These are phyloP conservation scores for Coecobrya sp. DNA, from an alignment of 2,888 invertebrate genomes.

Conservation along the genomic window DNA sequence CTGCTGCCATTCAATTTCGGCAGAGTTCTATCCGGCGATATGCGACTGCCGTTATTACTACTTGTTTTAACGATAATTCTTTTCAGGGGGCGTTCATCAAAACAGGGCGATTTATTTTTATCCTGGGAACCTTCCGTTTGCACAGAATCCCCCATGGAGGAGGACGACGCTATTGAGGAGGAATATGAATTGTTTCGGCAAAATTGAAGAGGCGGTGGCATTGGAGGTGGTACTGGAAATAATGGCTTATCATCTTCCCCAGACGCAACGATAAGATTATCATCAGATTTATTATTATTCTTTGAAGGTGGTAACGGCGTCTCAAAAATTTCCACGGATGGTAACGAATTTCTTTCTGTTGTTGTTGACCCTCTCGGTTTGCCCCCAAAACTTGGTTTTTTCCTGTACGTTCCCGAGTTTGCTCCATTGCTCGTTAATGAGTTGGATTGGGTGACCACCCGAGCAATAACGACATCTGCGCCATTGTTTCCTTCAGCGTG, in stretches of 20 bases:
- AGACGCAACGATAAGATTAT: not conserved
- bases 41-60: no score
- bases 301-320: not conserved
- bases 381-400: constrained; percentile 54
- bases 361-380: not conserved
- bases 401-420: constrained; percentile 63
- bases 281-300: not conserved
- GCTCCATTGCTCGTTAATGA: constrained; percentile 8
- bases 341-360: not conserved
- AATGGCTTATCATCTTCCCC: not conserved
- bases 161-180: constrained; percentile 34
- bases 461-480: constrained; percentile 8
- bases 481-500: not conserved
- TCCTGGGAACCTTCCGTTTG: constrained; percentile 10
- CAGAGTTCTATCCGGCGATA: not conserved
- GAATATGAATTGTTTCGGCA: constrained; percentile 57
- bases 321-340: constrained; percentile 49
- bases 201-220: constrained; percentile 68
- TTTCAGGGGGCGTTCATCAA: not conserved
- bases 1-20: constrained; percentile 48
- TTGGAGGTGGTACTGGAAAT: constrained; percentile 47
- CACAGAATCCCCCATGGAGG: constrained; percentile 39
- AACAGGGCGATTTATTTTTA: constrained; percentile 25
- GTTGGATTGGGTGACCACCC: not conserved
- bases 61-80: not conserved